Conservation (phyloP, 2,797 vertebrate genomes). For the Thamnophis elegans region DNA sequence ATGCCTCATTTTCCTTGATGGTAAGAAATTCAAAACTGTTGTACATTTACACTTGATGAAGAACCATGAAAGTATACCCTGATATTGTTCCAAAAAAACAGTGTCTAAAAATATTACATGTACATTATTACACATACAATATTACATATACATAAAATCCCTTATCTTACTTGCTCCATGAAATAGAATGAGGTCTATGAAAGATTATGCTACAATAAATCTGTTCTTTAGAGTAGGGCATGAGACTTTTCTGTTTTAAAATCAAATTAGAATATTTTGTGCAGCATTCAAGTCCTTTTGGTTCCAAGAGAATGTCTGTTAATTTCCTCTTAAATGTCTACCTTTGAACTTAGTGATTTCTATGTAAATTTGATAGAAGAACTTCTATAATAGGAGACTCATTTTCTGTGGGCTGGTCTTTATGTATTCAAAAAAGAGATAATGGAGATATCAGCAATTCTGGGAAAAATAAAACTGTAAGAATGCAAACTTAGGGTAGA, state of each 20-base stretch:
- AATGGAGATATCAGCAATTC: neutral
- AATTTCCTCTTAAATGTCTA: neutral
- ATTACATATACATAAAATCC: neutral
- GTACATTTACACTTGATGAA: neutral
- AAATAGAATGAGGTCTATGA: neutral
- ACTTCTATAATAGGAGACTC: neutral
- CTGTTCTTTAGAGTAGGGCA: neutral
- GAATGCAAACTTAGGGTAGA: neutral
- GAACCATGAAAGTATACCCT: slow-evolving; percentile 10
- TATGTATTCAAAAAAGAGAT: neutral
- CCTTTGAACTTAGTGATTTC: neutral
- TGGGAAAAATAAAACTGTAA: neutral
- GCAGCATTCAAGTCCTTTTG: neutral
- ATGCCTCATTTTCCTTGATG: neutral
- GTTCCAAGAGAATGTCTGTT: neutral
- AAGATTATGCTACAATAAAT: neutral
- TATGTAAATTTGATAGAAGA: neutral
- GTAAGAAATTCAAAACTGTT: neutral
- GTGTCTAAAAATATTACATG: neutral
- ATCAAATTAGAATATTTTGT: slow-evolving; percentile 2
- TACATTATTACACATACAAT: neutral
- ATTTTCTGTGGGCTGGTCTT: neutral
- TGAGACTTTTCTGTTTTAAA: neutral
- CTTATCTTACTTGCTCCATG: neutral
- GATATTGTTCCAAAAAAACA: neutral